Conservation (phyloP, 2,797 vertebrate genomes). For the Labeo calbasu region DNA sequence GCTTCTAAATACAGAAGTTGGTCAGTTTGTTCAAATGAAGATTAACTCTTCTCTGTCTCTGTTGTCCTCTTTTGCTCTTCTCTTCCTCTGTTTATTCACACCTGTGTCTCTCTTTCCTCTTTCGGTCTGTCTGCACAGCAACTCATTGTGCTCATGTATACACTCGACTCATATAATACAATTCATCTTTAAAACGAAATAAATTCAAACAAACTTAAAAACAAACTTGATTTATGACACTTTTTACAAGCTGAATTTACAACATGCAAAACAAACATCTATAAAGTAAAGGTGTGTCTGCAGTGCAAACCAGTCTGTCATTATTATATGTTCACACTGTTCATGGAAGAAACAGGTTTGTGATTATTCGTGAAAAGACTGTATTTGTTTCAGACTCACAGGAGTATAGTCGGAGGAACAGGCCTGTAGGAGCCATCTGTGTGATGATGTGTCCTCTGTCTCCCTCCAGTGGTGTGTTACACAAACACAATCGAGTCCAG, state of each 20-base stretch:
- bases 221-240: neutral
- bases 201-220: neutral
- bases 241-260: neutral
- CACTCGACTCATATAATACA: too few relatives aligned
- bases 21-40: neutral
- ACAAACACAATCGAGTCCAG: neutral
- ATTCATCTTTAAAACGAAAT: neutral
- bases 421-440: neutral
- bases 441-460: neutral
- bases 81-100: conserved; percentile 64
- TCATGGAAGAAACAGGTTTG: neutral
- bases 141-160: neutral
- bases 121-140: neutral
- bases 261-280: neutral
- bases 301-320: neutral
- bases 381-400: neutral
- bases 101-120: conserved; percentile 23
- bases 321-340: neutral
- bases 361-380: neutral
- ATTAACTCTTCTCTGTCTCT: conserved; percentile 12
- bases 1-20: neutral
- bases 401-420: neutral
- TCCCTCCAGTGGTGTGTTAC: neutral
- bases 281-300: neutral
- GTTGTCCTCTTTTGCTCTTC: conserved; percentile 42